phyloP scores from a whole-genome alignment of 1,140 invertebrate species.

The Drosophila setifemur region DNA sequence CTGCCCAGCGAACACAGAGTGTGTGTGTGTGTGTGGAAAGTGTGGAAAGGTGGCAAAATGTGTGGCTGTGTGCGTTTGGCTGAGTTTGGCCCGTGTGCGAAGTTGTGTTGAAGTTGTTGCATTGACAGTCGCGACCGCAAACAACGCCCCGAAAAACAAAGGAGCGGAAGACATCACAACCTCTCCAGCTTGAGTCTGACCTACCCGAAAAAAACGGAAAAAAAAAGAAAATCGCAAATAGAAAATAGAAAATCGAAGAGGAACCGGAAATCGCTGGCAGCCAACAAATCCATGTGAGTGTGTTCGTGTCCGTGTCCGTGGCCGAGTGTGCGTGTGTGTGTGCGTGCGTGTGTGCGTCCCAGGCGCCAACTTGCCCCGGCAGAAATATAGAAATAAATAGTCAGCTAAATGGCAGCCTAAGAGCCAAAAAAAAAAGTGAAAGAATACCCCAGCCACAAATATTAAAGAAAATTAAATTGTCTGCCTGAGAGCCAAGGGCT shows the following conservation, averaged over 20 bases:
- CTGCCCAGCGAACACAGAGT: constrained; percentile 1
- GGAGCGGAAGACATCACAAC: constrained; percentile 17
- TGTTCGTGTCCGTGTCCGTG: not conserved
- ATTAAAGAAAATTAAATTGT: constrained; percentile 47
- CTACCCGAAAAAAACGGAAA: not conserved
- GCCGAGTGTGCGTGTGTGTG: constrained; percentile 13
- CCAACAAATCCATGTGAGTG: constrained; percentile 45
- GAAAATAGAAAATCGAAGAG: constrained; percentile 6
- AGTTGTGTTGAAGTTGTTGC: constrained; percentile 60
- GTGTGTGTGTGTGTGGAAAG: constrained; percentile 14
- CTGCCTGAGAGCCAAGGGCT: not conserved
- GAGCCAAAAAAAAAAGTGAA: constrained; percentile 32
- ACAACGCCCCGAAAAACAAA: constrained; percentile 48
- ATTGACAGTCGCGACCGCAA: constrained; percentile 46
- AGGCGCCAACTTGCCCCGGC: constrained; percentile 69
- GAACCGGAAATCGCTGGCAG: constrained; percentile 40
- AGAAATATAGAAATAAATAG: constrained; percentile 44
- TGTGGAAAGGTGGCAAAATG: constrained; percentile 18
- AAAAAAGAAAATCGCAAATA: not conserved
- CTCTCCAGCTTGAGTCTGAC: constrained; percentile 3
- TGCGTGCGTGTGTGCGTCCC: constrained; percentile 13
- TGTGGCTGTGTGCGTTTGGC: constrained; percentile 18
- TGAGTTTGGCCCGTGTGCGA: constrained; percentile 12
- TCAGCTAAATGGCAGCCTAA: constrained; percentile 26
- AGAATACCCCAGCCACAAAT: constrained; percentile 12